Evolutionary conservation across 1,140 invertebrate species (phyloP), one percentile per base, ranked within the genome.

Genomic region (Papilio aristodemus): DNA sequence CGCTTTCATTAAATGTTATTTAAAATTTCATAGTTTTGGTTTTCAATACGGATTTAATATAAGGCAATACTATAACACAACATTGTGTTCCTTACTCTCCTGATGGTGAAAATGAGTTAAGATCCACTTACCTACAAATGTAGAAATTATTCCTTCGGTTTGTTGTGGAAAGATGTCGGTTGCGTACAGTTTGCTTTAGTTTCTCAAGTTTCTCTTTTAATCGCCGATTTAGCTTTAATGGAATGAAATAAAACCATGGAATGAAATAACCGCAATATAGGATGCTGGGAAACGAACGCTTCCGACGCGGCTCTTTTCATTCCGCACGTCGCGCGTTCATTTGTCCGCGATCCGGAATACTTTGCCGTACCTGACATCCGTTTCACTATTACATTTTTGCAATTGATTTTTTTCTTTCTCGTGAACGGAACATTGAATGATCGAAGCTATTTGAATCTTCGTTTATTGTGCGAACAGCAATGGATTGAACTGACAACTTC

Each of bases 341-440:
- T 54, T 54, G 22, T 13, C 46, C 17, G 46, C 9, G 9, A 22
- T 22, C 19, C 46, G 46, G 46, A 54, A 54, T 22, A 25, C 46
- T 54, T 54, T 54, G 46, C 46, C 46, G 8, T 54, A 54, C 46
- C 46, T 54, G 46, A 54, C 46, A 54, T 54, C 46, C 46, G 46
- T 22, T 54, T 54, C 46, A 54, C 46, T 54, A 22, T 54, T 13
- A 54, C 46, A 25, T 54, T n/a, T n/a, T 54, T 54, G 46, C 46
- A 54, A 54, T 9, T 54, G 46, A 22, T 54, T 54, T 43, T 43
- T 50, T 2, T 50, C 27, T 32, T 32, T 14, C 46, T 54, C 11
- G 22, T 11, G 41, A 19, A 54, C 19, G 19, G 8, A 50, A 50
- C 9, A 50, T 54, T 54, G 46, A 22, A 54, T n/a, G n/a, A n/a